Evolutionary conservation across 2,888 invertebrate species (phyloP), one percentile per base, ranked within the genome.

Genomic region (Parochlus steinenii): DNA sequence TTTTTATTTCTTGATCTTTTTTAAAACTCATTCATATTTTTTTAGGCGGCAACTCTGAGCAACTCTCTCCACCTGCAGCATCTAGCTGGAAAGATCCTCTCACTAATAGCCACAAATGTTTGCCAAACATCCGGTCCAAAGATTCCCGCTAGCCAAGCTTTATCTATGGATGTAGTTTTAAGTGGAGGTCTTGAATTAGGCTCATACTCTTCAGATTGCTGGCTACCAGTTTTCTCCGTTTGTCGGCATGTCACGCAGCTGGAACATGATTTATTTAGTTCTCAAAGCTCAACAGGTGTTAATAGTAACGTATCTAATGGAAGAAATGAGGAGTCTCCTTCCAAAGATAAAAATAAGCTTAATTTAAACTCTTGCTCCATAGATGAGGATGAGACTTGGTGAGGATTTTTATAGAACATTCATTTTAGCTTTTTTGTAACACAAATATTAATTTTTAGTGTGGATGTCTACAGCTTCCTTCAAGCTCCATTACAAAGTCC

Each of bases 171-270:
- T 53, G 83, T 93, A 12, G 68, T 95, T 16, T 67, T 95, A 38
- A 77, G 75, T 35, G 70, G 79, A 40, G 90, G 92, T 3, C 62
- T 95, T 33, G 90, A 92, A 51, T 67, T 92, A 6, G 92, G 89
- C 4, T 86, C 89, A 24, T 89, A 90, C 50, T 85, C 90, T 17
- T 71, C 85, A 12, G 85, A 87, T 44, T 93, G 93, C 49, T 95
- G 95, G 95, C 81, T 83, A 42, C 90, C 95, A 52, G 85, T 95
- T 40, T 89, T 97, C 53, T 76, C 81, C 48, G 90, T 90, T 14
- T 90, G 90, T 46, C 76, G 90, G 24, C 90, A 92, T 53, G 85
- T 93, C 5, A 81, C 87, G 4, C 82, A 83, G 48, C 61, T 93
- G 48, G 95, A 95, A 48, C 89, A 90, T 52, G 77, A 79, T 1